Conservation (phyloP, 2,888 invertebrate species). For the Chrysomela aeneicollis region DNA sequence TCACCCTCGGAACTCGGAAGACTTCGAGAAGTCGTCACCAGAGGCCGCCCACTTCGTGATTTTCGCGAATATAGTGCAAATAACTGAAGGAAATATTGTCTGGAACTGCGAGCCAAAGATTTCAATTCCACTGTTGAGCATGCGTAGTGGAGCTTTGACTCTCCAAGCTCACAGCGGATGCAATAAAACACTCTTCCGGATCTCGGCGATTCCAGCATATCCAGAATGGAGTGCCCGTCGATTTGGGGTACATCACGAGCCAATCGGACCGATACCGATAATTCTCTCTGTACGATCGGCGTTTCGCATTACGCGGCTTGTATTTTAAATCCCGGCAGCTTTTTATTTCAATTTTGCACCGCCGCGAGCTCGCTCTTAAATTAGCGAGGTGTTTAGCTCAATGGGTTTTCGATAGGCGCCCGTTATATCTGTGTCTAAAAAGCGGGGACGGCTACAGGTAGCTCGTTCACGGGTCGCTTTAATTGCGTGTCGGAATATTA, state of each 20-base stretch:
- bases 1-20: too few species aligned
- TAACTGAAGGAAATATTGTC: too few species aligned
- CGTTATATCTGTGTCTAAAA: conserved; percentile 50
- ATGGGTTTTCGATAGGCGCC: conserved; percentile 58
- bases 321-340: conserved; percentile 37
- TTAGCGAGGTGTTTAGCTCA: conserved; percentile 59
- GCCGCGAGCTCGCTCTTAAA: conserved; percentile 54
- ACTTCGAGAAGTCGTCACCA: too few species aligned
- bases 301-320: conserved; percentile 43
- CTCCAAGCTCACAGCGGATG: too few species aligned
- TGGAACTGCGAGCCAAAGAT: too few species aligned
- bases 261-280: conserved; percentile 36
- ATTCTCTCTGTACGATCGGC: conserved; percentile 49
- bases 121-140: too few species aligned
- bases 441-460: conserved; percentile 43
- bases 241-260: conserved; percentile 30
- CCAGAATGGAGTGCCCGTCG: too few species aligned
- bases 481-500: not conserved
- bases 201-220: too few species aligned
- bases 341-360: conserved; percentile 40
- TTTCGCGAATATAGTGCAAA: too few species aligned
- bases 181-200: too few species aligned
- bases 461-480: conserved; percentile 35
- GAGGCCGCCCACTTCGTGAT: too few species aligned
- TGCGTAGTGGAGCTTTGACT: too few species aligned